Conservation (phyloP, 1,140 invertebrate genomes). For the Brachystomella parvula region DNA sequence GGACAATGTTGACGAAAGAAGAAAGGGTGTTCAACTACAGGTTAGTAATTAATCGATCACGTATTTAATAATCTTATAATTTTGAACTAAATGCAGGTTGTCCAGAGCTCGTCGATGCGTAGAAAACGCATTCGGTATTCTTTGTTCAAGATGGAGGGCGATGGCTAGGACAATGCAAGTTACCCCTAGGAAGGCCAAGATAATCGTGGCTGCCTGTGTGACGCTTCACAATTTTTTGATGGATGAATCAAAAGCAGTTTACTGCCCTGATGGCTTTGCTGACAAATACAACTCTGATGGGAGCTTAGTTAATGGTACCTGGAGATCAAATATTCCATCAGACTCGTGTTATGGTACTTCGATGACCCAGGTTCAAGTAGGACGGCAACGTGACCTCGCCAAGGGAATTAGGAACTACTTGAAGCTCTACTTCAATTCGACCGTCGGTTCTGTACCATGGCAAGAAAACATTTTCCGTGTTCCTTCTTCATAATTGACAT, state of each 20-base stretch:
- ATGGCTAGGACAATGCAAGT: constrained; percentile 22
- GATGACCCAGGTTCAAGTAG: background rate
- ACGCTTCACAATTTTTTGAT: constrained; percentile 25
- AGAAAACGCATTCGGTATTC: constrained; percentile 46
- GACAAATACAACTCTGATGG: background rate
- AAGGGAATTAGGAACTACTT: background rate
- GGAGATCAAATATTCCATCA: background rate
- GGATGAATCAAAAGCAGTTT: background rate
- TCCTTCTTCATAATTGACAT: too few relatives aligned
- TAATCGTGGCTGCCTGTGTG: constrained; percentile 11
- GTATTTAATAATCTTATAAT: too few relatives aligned
- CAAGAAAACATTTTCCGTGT: background rate
- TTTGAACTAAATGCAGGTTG: constrained; percentile 44
- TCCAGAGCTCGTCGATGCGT: constrained; percentile 42
- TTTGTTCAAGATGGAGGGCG: constrained; percentile 31
- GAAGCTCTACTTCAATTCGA: constrained; percentile 9
- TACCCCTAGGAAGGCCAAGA: constrained; percentile 17
- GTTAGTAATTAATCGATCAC: constrained; percentile 11
- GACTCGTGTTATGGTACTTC: background rate
- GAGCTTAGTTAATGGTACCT: background rate
- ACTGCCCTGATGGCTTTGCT: constrained; percentile 5
- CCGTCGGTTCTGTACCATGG: background rate
- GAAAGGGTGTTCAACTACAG: constrained; percentile 48
- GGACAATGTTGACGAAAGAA: constrained; percentile 36
- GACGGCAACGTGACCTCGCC: background rate